Conservation (phyloP, 2,113 vertebrate species). For the Salvelinus fontinalis region DNA sequence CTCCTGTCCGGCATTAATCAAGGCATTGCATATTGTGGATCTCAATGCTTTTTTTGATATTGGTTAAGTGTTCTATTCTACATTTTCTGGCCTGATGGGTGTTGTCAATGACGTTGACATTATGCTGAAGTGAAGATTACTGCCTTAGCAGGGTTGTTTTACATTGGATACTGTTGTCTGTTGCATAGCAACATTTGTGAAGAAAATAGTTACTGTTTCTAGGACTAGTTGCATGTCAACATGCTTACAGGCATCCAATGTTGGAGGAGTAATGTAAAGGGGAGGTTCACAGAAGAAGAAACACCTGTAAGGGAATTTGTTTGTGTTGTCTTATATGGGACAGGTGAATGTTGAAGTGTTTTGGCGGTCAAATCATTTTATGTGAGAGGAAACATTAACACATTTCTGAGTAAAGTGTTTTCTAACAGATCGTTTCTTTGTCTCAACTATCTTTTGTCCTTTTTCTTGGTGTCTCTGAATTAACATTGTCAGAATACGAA, state of each 20-base stretch:
- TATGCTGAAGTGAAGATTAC: constrained; percentile 50
- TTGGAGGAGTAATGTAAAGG: constrained; percentile 48
- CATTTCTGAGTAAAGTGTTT: constrained; percentile 75
- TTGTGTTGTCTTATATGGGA: constrained; percentile 52
- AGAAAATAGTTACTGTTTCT: constrained; percentile 55
- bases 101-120: constrained; percentile 59
- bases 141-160: constrained; percentile 52
- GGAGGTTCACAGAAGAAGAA: too few species aligned
- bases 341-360: constrained; percentile 57
- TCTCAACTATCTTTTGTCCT: constrained; percentile 12
- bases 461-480: background rate
- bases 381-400: constrained; percentile 56
- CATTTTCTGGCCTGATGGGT: constrained; percentile 57
- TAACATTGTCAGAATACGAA: too few species aligned
- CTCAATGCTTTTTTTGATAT: constrained; percentile 58
- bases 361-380: constrained; percentile 53
- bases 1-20: constrained; percentile 17
- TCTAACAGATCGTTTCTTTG: constrained; percentile 45
- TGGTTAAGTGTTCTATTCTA: constrained; percentile 68
- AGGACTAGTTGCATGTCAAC: constrained; percentile 52
- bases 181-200: constrained; percentile 64
- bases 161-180: constrained; percentile 59
- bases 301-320: constrained; percentile 17
- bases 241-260: constrained; percentile 46
- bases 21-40: constrained; percentile 8